A percentile compares a stretch with the other conserved stretches of the same genome.
Conservation (phyloP, 2,797 vertebrate species). For the Mus spretus region DNA sequence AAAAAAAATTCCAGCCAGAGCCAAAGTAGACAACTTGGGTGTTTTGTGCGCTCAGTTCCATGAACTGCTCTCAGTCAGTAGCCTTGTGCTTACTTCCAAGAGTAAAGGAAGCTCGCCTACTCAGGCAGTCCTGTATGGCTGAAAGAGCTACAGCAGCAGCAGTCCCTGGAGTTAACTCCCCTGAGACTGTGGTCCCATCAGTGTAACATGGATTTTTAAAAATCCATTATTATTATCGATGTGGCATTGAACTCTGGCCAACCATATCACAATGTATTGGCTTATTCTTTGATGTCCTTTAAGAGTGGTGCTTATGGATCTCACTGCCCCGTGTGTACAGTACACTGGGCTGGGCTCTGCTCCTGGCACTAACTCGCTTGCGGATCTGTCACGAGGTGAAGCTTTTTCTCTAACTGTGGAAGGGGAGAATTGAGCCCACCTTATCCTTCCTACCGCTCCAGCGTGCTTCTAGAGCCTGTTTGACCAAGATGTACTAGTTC, state of each 20-base stretch:
- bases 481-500: accelerated
- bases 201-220: neutral
- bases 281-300: neutral
- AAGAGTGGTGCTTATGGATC: neutral
- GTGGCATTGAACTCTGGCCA: neutral
- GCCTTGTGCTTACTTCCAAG: neutral
- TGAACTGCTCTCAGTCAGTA: neutral
- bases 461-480: neutral
- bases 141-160: accelerated
- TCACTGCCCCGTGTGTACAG: neutral
- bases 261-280: neutral
- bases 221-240: neutral
- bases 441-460: neutral
- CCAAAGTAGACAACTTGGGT: neutral
- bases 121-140: neutral
- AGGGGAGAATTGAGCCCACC: neutral
- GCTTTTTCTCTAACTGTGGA: neutral
- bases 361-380: neutral
- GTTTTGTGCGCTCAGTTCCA: neutral
- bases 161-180: neutral
- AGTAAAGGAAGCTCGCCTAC: neutral
- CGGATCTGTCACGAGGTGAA: neutral
- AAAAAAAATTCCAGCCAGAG: neutral
- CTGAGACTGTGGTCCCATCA: neutral
- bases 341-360: neutral